Evolutionary conservation across 2,888 invertebrate species (phyloP).

Genomic region (Gastrophysa polygoni): DNA sequence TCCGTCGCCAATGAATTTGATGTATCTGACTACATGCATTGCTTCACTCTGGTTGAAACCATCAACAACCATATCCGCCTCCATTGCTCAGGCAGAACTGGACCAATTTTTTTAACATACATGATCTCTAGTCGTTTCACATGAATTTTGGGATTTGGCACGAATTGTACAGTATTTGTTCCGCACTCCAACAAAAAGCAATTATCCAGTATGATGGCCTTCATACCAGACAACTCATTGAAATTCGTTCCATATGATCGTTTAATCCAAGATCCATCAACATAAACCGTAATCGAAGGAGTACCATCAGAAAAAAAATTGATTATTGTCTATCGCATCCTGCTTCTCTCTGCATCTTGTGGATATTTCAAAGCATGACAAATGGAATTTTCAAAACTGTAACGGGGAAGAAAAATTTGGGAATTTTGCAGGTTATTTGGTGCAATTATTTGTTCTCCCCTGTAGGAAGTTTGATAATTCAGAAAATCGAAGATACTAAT

Average conservation of each 20-base stretch:
- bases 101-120: conserved; percentile 37
- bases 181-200: conserved; percentile 33
- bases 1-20: conserved; percentile 33
- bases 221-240: conserved; percentile 37
- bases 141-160: conserved; percentile 20
- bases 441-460: not conserved
- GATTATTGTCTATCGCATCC: too few relatives aligned
- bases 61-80: conserved; percentile 35
- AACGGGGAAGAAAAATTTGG: too few relatives aligned
- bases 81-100: conserved; percentile 36
- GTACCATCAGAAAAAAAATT: conserved; percentile 28
- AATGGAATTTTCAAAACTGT: conserved; percentile 13
- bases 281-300: conserved; percentile 37
- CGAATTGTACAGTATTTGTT: conserved; percentile 40
- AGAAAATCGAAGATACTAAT: not conserved
- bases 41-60: conserved; percentile 31
- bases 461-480: not conserved
- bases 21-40: conserved; percentile 31
- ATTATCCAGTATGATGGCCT: conserved; percentile 31
- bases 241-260: conserved; percentile 36
- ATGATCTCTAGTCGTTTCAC: conserved; percentile 9
- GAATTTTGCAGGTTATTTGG: too few relatives aligned
- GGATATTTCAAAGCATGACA: too few relatives aligned
- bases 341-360: conserved; percentile 9
- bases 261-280: conserved; percentile 41